Conservation (phyloP, 37 sponge, comb jelly and placozoan species). For the Spongilla lacustris region DNA sequence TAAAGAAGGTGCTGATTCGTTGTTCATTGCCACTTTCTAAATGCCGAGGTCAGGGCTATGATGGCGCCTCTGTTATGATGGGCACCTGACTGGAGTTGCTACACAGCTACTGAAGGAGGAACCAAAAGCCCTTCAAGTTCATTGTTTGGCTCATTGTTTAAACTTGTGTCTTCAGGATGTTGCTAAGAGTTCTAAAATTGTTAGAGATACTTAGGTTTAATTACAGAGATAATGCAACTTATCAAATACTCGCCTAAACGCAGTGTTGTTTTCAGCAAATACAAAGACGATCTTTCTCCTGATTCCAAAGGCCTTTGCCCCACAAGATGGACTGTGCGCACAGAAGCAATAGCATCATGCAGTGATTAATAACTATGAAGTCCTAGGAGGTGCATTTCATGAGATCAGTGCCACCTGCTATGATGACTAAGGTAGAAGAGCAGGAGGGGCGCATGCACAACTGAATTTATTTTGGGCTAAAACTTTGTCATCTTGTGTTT, state of each 20-base stretch:
- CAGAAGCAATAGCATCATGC: constrained; percentile 24
- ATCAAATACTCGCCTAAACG: constrained; percentile 36
- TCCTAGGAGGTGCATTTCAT: background rate
- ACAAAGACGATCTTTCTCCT: constrained; percentile 3
- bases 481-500: constrained; percentile 27
- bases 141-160: constrained; percentile 20
- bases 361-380: constrained; percentile 31
- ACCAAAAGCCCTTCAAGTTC: constrained; percentile 23
- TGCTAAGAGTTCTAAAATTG: background rate
- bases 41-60: constrained; percentile 55
- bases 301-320: constrained; percentile 26
- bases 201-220: constrained; percentile 43
- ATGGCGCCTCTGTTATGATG: constrained; percentile 52
- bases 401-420: constrained; percentile 3
- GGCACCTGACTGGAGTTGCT: constrained; percentile 55
- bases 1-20: constrained; percentile 46
- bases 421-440: constrained; percentile 24
- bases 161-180: constrained; percentile 15
- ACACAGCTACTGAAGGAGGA: constrained; percentile 23
- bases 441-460: constrained; percentile 17
- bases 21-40: constrained; percentile 13
- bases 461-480: constrained; percentile 65
- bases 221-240: constrained; percentile 8
- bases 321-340: constrained; percentile 41
- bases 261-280: constrained; percentile 9